phyloP scores from a whole-genome alignment of 2,797 vertebrate genomes.

The Falco rusticolus region DNA sequence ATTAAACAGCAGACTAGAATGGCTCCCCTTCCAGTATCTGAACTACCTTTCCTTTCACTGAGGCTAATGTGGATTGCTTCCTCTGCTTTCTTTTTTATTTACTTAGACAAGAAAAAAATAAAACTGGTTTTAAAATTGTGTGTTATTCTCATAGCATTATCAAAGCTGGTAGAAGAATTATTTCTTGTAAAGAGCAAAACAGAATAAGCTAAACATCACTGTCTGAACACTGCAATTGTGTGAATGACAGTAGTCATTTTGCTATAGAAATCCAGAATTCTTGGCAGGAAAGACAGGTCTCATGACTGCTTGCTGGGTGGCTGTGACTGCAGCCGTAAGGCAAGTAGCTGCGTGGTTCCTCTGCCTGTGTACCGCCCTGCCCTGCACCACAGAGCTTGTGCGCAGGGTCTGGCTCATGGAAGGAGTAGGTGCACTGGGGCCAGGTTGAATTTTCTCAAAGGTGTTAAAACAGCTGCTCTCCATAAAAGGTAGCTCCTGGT shows the following conservation, averaged over 20 bases:
- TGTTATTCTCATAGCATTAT: background rate
- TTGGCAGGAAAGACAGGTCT: background rate
- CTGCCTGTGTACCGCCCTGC: background rate
- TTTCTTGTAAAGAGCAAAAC: background rate
- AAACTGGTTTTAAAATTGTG: background rate
- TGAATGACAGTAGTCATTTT: background rate
- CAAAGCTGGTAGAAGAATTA: background rate
- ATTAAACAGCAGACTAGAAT: background rate
- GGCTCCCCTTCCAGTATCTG: background rate
- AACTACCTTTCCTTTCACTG: background rate
- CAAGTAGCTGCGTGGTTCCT: background rate
- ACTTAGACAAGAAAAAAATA: background rate
- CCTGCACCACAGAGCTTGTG: fast-evolving
- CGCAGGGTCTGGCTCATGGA: fast-evolving
- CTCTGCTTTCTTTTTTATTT: background rate
- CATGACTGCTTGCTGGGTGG: background rate
- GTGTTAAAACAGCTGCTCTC: background rate
- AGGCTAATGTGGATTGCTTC: background rate
- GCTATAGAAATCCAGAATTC: background rate
- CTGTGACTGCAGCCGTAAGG: background rate
- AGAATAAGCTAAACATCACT: background rate
- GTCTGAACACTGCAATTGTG: background rate
- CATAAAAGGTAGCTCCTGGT: background rate
- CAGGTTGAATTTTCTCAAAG: background rate
- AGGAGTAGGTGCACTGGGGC: fast-evolving